Percentiles rank a stretch among this genome's conserved stretches.
Conservation (phyloP, 2,888 invertebrate species). For the Epiblema foenella region DNA sequence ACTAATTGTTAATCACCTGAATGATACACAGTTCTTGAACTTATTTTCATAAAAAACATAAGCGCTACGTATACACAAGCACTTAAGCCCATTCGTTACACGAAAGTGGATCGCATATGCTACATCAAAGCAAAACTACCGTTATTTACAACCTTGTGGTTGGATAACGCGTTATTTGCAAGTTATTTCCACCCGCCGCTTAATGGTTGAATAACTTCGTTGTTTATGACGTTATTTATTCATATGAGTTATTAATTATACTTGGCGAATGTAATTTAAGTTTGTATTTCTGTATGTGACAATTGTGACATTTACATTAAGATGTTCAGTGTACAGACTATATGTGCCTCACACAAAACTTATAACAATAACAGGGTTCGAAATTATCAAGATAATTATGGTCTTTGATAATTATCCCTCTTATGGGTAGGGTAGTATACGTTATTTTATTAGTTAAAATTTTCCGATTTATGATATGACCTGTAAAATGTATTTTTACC, state of each 20-base stretch:
- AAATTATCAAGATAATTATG: too few species aligned
- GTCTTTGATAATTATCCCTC: too few species aligned
- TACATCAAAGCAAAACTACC: conserved; percentile 25
- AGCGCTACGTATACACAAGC: background rate
- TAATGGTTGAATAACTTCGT: conserved; percentile 14
- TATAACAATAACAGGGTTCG: too few species aligned
- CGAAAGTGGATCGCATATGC: conserved; percentile 12
- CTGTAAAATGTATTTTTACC: too few species aligned
- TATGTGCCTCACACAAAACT: too few species aligned
- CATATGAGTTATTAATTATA: conserved; percentile 15
- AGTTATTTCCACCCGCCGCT: conserved; percentile 29
- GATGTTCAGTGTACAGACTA: too few species aligned
- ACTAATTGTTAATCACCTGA: background rate
- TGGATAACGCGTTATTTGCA: conserved; percentile 22
- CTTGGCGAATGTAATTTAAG: background rate
- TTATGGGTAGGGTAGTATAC: too few species aligned
- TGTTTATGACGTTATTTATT: conserved; percentile 2
- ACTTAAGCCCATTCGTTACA: conserved; percentile 5
- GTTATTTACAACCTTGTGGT: conserved; percentile 33
- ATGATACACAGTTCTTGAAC: background rate
- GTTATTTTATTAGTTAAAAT: too few species aligned
- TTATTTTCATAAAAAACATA: background rate
- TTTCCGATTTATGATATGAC: too few species aligned
- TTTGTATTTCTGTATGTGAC: background rate
- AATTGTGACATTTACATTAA: background rate